Percentiles rank a stretch among this genome's conserved stretches.
Evolutionary conservation across 2,797 vertebrate species (phyloP).

Genomic region (Galaxias olidus): DNA sequence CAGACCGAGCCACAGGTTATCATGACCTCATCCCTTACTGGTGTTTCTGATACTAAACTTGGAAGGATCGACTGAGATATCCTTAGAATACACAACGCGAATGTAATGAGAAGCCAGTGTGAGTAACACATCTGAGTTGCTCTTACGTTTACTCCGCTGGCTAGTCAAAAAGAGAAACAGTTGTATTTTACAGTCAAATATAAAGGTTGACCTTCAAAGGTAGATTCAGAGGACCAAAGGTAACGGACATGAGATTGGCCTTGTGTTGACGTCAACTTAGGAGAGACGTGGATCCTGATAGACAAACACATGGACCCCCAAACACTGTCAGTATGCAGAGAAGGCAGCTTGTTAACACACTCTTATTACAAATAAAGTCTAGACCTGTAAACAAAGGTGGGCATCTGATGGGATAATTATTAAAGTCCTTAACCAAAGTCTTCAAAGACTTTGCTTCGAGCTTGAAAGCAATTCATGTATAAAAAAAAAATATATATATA

Average conservation of each 20-base stretch:
- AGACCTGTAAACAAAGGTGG: too few species aligned
- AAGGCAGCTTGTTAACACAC: too few species aligned
- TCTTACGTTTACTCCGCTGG: background rate
- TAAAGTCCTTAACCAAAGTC: too few species aligned
- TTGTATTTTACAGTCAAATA: too few species aligned
- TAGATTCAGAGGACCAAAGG: background rate
- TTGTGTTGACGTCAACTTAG: slow-evolving; percentile 12
- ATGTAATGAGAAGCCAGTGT: background rate
- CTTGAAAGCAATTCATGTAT: too few species aligned
- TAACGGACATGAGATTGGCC: slow-evolving; percentile 11
- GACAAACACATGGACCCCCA: background rate
- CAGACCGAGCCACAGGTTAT: background rate
- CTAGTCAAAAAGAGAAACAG: too few species aligned
- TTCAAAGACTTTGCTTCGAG: too few species aligned
- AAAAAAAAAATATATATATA: too few species aligned
- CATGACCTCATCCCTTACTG: background rate
- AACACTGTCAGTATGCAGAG: too few species aligned
- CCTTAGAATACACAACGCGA: background rate
- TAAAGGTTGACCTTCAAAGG: slow-evolving; percentile 11
- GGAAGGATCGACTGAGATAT: too few species aligned
- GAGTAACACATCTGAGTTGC: background rate
- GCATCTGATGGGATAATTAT: too few species aligned
- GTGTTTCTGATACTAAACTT: background rate
- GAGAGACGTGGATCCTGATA: slow-evolving; percentile 17
- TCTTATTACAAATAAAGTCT: too few species aligned